These are phyloP conservation scores for Castor canadensis DNA, from an alignment of 2,113 vertebrate species.

Conservation along the genomic window DNA sequence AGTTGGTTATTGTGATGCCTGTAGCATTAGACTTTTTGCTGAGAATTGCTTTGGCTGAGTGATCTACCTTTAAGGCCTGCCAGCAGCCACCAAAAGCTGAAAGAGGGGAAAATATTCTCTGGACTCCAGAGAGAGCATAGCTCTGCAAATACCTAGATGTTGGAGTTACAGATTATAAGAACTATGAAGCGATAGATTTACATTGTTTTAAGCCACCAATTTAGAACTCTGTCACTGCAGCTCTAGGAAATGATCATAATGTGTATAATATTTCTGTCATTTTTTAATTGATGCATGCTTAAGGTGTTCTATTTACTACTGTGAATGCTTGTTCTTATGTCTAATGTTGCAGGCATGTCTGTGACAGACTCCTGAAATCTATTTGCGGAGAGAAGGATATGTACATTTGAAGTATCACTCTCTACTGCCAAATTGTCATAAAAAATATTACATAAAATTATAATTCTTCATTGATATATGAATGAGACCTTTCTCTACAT, in stretches of 20 bases:
- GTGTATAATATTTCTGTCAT: background rate
- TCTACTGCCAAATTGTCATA: background rate
- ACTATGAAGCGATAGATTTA: background rate
- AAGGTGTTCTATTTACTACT: no score
- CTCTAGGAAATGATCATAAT: background rate
- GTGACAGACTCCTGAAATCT: background rate
- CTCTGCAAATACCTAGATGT: background rate
- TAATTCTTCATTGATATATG: background rate
- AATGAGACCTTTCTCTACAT: background rate
- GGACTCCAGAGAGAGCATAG: background rate
- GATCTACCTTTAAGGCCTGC: no score
- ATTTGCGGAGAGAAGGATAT: background rate
- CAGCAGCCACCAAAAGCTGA: no score
- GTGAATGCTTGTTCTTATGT: background rate
- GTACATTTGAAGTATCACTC: background rate
- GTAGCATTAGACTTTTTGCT: no score
- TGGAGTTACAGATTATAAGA: background rate
- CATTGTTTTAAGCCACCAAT: background rate
- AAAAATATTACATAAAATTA: background rate
- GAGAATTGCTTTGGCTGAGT: no score
- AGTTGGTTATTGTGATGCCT: no score
- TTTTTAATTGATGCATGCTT: background rate
- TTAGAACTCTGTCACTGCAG: background rate
- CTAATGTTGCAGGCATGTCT: background rate
- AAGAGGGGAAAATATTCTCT: background rate